These are phyloP conservation scores for Epizoanthus scotinus DNA, from an alignment of 92 coral and sea anemone genomes.

Conservation along the genomic window DNA sequence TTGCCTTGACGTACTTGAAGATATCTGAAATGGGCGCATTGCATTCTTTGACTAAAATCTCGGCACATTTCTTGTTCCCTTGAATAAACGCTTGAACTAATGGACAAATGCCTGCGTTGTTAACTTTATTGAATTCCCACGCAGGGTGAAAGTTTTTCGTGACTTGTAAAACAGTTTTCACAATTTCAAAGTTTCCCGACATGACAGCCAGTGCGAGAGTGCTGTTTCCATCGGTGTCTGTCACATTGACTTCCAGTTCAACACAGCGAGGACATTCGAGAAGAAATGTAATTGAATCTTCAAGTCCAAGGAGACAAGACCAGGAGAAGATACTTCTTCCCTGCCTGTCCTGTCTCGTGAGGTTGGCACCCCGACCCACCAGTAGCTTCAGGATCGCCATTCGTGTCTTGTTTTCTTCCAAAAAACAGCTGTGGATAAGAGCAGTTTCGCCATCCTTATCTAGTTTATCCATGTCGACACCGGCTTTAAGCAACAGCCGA, in stretches of 20 bases:
- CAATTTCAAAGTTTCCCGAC: constrained; percentile 66
- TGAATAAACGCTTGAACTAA: constrained; percentile 71
- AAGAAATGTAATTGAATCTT: constrained; percentile 53
- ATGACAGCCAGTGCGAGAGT: constrained; percentile 69
- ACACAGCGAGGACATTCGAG: constrained; percentile 53
- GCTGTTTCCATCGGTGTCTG: constrained; percentile 71
- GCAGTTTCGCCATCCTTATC: constrained; percentile 82
- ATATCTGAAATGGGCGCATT: constrained; percentile 63
- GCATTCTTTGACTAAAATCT: constrained; percentile 60
- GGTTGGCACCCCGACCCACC: constrained; percentile 57
- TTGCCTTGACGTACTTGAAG: constrained; percentile 54
- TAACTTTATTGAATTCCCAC: constrained; percentile 54
- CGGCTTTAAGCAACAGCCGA: constrained; percentile 71
- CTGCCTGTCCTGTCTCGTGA: constrained; percentile 58
- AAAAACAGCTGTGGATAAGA: constrained; percentile 72
- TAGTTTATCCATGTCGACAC: constrained; percentile 61
- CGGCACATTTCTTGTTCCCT: constrained; percentile 72
- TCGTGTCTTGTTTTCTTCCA: constrained; percentile 55
- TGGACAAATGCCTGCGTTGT: constrained; percentile 88
- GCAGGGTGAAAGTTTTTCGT: constrained; percentile 39
- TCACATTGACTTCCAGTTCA: constrained; percentile 54
- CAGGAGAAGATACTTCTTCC: constrained; percentile 68
- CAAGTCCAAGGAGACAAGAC: constrained; percentile 71
- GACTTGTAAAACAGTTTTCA: constrained; percentile 48
- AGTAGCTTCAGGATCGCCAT: constrained; percentile 60